These are phyloP conservation scores for Fulica atra DNA, from an alignment of 2,113 vertebrate species.

Conservation along the genomic window DNA sequence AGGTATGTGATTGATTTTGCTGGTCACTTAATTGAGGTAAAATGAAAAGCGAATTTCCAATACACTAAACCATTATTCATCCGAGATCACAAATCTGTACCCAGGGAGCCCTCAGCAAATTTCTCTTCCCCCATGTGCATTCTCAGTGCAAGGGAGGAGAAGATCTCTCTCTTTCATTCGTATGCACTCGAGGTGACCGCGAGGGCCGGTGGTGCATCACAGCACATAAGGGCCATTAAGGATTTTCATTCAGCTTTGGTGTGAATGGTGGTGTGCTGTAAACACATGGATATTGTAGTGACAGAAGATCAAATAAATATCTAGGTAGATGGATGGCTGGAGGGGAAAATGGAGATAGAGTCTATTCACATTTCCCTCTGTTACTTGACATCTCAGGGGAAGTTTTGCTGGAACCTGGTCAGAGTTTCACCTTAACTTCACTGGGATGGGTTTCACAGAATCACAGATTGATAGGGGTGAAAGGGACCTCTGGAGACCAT, in stretches of 20 bases:
- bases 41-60: conserved; percentile 79
- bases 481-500: no score
- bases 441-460: not conserved
- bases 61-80: conserved; percentile 76
- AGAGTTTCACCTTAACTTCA: not conserved
- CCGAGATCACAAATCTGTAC: conserved; percentile 13
- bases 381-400: not conserved
- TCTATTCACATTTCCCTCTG: not conserved
- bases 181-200: not conserved
- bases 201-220: not conserved
- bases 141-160: not conserved
- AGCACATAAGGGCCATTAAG: fast-evolving
- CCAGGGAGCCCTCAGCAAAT: conserved; percentile 56
- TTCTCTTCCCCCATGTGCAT: not conserved
- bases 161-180: not conserved
- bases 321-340: not conserved
- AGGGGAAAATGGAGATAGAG: not conserved
- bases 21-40: conserved; percentile 79
- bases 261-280: not conserved
- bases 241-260: not conserved
- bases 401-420: not conserved
- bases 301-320: not conserved
- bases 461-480: no score
- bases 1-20: conserved; percentile 76
- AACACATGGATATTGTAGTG: not conserved